Conservation (phyloP, 2,797 vertebrate species). For the Pangasius krempfi region DNA sequence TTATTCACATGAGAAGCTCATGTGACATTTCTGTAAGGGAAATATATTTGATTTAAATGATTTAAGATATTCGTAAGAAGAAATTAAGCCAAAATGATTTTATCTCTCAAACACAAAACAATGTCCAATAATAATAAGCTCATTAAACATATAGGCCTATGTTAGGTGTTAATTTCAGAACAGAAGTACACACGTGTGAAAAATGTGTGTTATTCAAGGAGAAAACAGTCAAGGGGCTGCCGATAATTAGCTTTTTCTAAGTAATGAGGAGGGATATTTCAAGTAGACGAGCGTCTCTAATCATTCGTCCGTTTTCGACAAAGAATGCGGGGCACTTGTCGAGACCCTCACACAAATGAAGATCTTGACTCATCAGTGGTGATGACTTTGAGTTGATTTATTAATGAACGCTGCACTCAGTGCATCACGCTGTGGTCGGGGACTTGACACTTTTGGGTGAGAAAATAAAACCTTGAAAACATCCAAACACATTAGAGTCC, state of each 20-base stretch:
- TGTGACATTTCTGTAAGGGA: neutral
- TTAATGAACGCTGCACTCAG: conserved; percentile 19
- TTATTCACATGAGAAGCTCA: neutral
- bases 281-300: conserved; percentile 37
- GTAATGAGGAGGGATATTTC: conserved; percentile 26
- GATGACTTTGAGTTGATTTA: conserved; percentile 30
- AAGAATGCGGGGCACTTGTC: conserved; percentile 27
- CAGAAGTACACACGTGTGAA: neutral
- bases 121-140: neutral
- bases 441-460: conserved; percentile 23
- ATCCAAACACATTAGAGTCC: neutral
- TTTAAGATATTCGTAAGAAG: neutral
- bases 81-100: neutral
- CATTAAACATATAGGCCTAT: neutral
- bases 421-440: conserved; percentile 26
- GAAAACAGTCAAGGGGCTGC: conserved; percentile 32
- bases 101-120: neutral
- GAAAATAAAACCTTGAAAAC: neutral
- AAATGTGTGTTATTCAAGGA: conserved; percentile 9
- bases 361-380: conserved; percentile 46
- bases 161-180: neutral
- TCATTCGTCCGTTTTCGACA: conserved; percentile 19
- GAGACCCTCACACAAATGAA: conserved; percentile 34
- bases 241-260: conserved; percentile 30
- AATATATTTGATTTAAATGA: neutral